These are phyloP conservation scores for Drosophila auraria DNA, from an alignment of 1,140 invertebrate species.

Conservation along the genomic window DNA sequence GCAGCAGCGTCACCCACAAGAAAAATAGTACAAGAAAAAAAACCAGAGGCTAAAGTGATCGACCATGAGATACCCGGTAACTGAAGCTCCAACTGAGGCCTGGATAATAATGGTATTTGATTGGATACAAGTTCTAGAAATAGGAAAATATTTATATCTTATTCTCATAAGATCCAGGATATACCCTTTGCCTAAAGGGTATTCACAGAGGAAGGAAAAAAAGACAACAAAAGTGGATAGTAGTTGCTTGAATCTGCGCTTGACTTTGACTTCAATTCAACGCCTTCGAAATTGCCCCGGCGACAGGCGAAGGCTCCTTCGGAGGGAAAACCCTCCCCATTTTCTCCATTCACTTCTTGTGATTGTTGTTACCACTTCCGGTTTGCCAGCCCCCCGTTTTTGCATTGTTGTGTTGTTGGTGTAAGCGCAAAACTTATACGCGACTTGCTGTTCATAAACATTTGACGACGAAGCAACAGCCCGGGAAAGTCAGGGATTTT, in stretches of 20 bases:
- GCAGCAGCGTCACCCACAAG: slow-evolving; percentile 1
- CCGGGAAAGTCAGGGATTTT: slow-evolving; percentile 5
- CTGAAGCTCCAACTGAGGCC: background rate
- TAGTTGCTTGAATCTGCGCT: slow-evolving; percentile 44
- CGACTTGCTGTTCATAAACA: slow-evolving; percentile 70
- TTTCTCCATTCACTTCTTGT: background rate
- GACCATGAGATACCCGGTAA: background rate
- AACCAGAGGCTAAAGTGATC: no score
- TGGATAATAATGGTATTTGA: no score
- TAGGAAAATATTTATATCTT: no score
- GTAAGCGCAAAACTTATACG: slow-evolving; percentile 44
- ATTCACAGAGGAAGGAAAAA: background rate
- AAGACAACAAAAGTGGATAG: background rate
- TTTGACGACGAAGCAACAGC: slow-evolving; percentile 33
- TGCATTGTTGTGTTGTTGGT: slow-evolving; percentile 32
- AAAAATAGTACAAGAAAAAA: slow-evolving; percentile 1
- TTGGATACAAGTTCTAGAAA: no score
- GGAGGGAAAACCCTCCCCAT: no score
- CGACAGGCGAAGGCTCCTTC: slow-evolving; percentile 32
- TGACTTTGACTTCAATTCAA: slow-evolving; percentile 72
- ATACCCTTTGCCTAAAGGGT: background rate
- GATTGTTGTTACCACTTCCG: slow-evolving; percentile 29
- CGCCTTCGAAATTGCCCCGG: slow-evolving; percentile 67
- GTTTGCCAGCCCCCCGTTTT: slow-evolving; percentile 6
- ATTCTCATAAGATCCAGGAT: background rate